Evolutionary conservation across 2,797 vertebrate species (phyloP), one percentile per base, ranked within the genome.

Genomic region (Pristis pectinata): DNA sequence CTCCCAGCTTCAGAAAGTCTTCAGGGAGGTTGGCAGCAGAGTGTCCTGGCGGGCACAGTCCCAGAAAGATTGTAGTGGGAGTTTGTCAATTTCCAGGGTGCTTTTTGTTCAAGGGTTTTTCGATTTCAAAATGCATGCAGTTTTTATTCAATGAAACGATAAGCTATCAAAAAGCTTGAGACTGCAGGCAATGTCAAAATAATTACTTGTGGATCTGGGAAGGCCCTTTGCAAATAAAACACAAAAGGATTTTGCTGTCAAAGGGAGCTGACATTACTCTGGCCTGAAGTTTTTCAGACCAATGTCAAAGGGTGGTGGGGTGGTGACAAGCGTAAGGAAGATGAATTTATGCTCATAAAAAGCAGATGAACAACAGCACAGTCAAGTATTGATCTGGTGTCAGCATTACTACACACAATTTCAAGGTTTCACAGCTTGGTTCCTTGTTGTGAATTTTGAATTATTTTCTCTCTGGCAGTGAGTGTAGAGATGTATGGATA

Each of bases 351-450:
- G 87, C n/a, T 67, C 87, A 91, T 64, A 67, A 91, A 91, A 91
- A 37, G 56, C 30, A 89, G 59, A 91, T 67, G 61, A 91, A 27
- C 13, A 24, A 37, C 61, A 41, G 59, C 59, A 89, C 56, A 37
- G 19, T 91, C 59, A 91, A 37, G n/a, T 91, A 91, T 91, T 91
- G 87, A 91, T 91, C 87, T 24, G 19, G 19, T 91, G 61, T 91
- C 87, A 67, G n/a, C 61, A 22, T 91, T 91, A 67, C 91, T 91
- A 67, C 87, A 41, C 37, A 67, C 19, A 44, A 91, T 91, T 91
- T 91, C 61, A 91, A 67, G 59, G 87, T 67, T 61, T 91, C 59
- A 91, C 61, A 67, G 59, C 87, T 91, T 22, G n/a, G 1, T 24
- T 41, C 59, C 41, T 61, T 67, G 56, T 61, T 87, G n/a, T 41